phyloP scores from a whole-genome alignment of 1,140 invertebrate genomes.

The Ectropis grisescens region DNA sequence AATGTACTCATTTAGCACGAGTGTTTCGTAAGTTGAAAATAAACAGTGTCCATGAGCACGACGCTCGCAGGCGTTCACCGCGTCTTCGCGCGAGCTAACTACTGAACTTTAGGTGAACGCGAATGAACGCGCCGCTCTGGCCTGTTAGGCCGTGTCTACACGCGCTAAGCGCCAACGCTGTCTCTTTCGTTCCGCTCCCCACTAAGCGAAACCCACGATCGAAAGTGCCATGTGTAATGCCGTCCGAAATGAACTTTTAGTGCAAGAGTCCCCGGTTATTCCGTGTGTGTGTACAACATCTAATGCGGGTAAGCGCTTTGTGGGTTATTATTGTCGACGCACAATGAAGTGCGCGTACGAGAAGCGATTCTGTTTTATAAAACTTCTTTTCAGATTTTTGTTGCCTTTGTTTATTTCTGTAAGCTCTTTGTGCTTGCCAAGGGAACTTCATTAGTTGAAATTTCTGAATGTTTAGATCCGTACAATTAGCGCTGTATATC shows the following conservation, averaged over 20 bases:
- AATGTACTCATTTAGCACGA: conserved; percentile 19
- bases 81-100: conserved; percentile 44
- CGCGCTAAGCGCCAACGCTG: neutral
- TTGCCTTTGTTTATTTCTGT: conserved; percentile 37
- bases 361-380: conserved; percentile 44
- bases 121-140: conserved; percentile 11
- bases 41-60: conserved; percentile 30
- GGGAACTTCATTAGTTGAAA: conserved; percentile 32
- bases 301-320: conserved; percentile 28
- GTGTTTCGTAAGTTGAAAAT: conserved; percentile 45
- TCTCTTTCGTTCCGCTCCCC: conserved; percentile 7
- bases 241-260: conserved; percentile 14
- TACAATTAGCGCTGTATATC: neutral
- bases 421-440: conserved; percentile 31
- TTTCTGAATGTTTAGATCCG: conserved; percentile 16
- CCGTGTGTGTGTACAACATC: conserved; percentile 22
- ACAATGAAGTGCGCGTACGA: conserved; percentile 45
- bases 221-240: no score
- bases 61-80: conserved; percentile 36
- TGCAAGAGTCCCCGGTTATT: conserved; percentile 21
- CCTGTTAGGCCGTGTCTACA: conserved; percentile 10
- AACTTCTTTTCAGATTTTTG: conserved; percentile 40
- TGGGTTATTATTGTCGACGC: conserved; percentile 53
- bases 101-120: conserved; percentile 44
- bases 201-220: no score